Evolutionary conservation across 1,140 invertebrate genomes (phyloP), one percentile per base, ranked within the genome.

Genomic region (Brachionus rubens): DNA sequence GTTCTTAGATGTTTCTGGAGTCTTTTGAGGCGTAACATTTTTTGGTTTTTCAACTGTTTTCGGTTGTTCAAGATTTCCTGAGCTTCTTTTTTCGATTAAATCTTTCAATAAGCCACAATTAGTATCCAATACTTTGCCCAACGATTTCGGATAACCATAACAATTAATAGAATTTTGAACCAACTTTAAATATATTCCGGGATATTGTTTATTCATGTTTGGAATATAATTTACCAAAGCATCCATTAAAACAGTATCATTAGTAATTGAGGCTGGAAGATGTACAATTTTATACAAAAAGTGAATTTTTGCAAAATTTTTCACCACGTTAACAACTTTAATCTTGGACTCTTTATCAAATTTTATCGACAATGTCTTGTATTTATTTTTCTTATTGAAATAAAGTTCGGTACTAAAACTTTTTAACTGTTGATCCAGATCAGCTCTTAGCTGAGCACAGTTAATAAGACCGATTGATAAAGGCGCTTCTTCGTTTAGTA

Each of bases 271-370:
- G 3, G 36, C n/a, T n/a, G 36, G 21, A 12, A 65, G 16, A 43
- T 65, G 40, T 26, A 65, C 59, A 24, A 65, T 43, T 65, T 65
- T 41, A 24, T 65, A 65, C 3, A 65, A 30, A 65, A 65, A 65
- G 12, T 65, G 59, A 43, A 12, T 65, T 65, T 41, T 26, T 0
- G 59, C 59, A 65, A 43, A 65, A 43, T 41, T 43, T 28, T 65
- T 65, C 12, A 43, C 24, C 10, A 41, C 12, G n/a, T 65, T 43
- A 43, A 43, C 24, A 12, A 24, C 9, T 65, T 65, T 65, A 14
- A 43, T 43, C 1, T 43, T 41, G 10, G 40, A 65, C 26, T 65
- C 59, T 5, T 65, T 65, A 24, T 41, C 41, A 65, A 43, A 43
- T 46, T 65, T 65, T 43, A 65, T 12, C 3, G 24, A 19, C 26